Evolutionary conservation across 92 coral and sea anemone species (phyloP).

Genomic region (Actinernus sp.): DNA sequence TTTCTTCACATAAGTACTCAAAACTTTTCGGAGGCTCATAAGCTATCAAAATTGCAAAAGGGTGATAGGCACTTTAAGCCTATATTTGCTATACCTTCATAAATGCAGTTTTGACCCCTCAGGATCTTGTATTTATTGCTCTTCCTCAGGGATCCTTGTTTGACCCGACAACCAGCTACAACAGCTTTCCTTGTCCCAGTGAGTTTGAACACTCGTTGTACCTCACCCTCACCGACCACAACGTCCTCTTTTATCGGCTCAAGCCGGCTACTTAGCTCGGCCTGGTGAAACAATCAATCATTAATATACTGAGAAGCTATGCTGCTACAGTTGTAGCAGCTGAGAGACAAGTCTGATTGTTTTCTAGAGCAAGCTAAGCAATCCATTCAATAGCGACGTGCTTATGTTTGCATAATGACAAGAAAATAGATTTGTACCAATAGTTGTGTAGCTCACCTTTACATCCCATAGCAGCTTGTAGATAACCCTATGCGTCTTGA

Average conservation of each 20-base stretch:
- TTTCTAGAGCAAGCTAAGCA: too few relatives aligned
- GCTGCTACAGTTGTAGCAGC: too few relatives aligned
- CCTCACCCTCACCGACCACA: constrained; percentile 83
- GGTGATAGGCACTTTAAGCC: too few relatives aligned
- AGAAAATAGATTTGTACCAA: neutral
- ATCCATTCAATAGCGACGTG: neutral
- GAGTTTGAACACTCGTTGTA: constrained; percentile 82
- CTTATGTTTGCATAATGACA: too few relatives aligned
- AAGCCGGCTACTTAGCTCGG: constrained; percentile 81
- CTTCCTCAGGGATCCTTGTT: constrained; percentile 70
- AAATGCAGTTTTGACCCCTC: constrained; percentile 63
- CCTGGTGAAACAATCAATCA: constrained; percentile 37
- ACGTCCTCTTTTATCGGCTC: constrained; percentile 76
- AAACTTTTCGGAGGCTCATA: too few relatives aligned
- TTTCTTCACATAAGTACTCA: too few relatives aligned
- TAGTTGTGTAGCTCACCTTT: constrained; percentile 58
- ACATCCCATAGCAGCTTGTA: constrained; percentile 86
- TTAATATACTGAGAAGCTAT: neutral
- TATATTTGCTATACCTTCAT: constrained; percentile 98
- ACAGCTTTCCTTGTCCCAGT: constrained; percentile 86
- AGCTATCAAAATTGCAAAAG: too few relatives aligned
- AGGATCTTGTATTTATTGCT: constrained; percentile 65
- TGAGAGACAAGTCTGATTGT: neutral
- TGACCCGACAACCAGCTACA: constrained; percentile 97
- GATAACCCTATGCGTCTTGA: constrained; percentile 85